Evolutionary conservation across 2,888 invertebrate species (phyloP), one percentile per base, ranked within the genome.

Genomic region (Volucella bombylans): DNA sequence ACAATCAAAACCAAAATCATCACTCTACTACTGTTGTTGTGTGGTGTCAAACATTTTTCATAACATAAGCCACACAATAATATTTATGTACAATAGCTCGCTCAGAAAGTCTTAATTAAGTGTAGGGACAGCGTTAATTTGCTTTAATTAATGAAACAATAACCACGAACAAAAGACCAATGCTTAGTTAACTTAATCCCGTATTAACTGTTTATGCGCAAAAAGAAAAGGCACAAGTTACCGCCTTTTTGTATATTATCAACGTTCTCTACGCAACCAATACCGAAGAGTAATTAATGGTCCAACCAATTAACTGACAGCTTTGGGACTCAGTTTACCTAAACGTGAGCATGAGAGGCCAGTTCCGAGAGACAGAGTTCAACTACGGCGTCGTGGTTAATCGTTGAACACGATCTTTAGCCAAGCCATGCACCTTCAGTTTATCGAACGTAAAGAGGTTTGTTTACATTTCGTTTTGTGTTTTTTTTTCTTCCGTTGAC

Each of bases 261-360:
- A 55, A 41, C 64, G 54, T 67, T 65, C 61, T 67, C 54, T 41
- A 65, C 39, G 59, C 65, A 43, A n/a, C 62, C 72, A 59, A 69
- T 64, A 65, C 49, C 74, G 59, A 47, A 69, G 65, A 57, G 69
- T 74, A 83, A 83, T 80, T 83, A 83, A 83, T 80, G 83, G 74
- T 43, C 74, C 47, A 65, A 54, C 68, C 55, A 72, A 74, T 62
- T 74, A 74, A 50, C 80, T 67, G 74, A 67, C 83, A 73, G 69
- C 59, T 61, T 23, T 23, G 23, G 23, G 3, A 1, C 23, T 23
- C 23, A 23, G 3, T 23, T 4, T 23, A 50, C 47, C 65, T 77
- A 50, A 57, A 67, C 77, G 43, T 50, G 55, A 68, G 50, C 64
- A 65, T 52, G 43, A 72, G 65, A 23, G 23, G 49, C 77, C 14